Percentiles rank a stretch among this genome's conserved stretches.
phyloP scores from a whole-genome alignment of 2,797 vertebrate species.

The Tauraco hartlaubi region DNA sequence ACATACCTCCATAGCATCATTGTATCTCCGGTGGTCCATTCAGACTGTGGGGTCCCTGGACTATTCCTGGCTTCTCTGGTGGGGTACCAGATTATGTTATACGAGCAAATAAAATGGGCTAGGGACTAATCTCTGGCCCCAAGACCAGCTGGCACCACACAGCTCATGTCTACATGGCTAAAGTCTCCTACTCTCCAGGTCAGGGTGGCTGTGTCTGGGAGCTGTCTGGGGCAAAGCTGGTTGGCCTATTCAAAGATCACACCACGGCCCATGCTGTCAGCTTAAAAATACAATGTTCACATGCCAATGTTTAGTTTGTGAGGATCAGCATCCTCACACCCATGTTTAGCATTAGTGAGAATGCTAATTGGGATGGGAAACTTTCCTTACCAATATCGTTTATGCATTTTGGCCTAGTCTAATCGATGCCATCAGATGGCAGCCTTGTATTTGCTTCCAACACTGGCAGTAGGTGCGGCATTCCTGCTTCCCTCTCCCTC shows the following conservation, averaged over 20 bases:
- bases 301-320: neutral
- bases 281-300: neutral
- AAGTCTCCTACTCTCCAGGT: neutral
- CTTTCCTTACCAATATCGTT: neutral
- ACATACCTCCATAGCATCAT: neutral
- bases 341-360: neutral
- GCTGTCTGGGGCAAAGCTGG: neutral
- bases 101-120: neutral
- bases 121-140: neutral
- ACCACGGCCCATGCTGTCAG: neutral
- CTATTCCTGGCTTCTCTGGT: neutral
- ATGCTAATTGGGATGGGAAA: neutral
- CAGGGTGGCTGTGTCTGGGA: neutral
- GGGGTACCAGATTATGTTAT: neutral
- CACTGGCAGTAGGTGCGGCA: neutral
- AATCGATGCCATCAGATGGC: constrained; percentile 65
- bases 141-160: neutral
- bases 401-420: neutral
- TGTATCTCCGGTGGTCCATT: neutral
- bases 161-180: neutral
- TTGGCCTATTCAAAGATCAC: neutral
- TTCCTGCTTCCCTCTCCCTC: neutral
- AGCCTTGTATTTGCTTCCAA: constrained; percentile 61
- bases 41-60: neutral
- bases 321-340: neutral